Percentiles rank a stretch among this genome's conserved stretches.
These are phyloP conservation scores for Zaprionus camerounensis DNA, from an alignment of 1,140 invertebrate genomes.

Conservation along the genomic window DNA sequence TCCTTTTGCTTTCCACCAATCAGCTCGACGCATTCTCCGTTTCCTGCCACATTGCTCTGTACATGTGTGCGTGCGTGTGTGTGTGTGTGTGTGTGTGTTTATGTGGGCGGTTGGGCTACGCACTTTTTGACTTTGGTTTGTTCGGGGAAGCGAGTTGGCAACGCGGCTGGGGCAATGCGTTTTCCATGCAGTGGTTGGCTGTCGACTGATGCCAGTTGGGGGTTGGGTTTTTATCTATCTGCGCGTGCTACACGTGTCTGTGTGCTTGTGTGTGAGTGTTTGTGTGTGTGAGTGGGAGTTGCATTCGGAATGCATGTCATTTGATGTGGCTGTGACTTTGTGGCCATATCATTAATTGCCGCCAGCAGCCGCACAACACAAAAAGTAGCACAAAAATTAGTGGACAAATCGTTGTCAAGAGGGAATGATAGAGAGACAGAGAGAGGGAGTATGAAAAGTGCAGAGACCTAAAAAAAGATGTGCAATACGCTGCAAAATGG, in stretches of 20 bases:
- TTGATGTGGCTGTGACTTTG: conserved; percentile 80
- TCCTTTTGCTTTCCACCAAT: conserved; percentile 83
- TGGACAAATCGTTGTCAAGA: conserved; percentile 29
- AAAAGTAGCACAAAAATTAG: conserved; percentile 69
- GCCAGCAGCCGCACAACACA: conserved; percentile 57
- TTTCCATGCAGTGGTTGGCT: conserved; percentile 80
- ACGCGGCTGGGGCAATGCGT: conserved; percentile 64
- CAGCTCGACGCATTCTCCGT: conserved; percentile 76
- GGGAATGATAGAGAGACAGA: background rate
- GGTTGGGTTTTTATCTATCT: conserved; percentile 24
- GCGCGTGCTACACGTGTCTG: background rate
- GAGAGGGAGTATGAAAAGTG: background rate
- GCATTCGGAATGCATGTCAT: conserved; percentile 64
- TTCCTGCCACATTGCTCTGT: conserved; percentile 47
- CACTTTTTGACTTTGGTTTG: conserved; percentile 76
- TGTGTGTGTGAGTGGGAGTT: conserved; percentile 27
- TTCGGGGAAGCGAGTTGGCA: conserved; percentile 20
- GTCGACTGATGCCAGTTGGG: conserved; percentile 35
- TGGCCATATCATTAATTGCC: conserved; percentile 82
- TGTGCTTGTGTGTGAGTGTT: conserved; percentile 2
- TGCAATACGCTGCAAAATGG: background rate
- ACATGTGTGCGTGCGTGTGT: conserved; percentile 20
- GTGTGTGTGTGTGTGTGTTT: conserved; percentile 43
- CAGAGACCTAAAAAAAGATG: background rate
- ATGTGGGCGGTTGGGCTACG: conserved; percentile 65